Conservation (phyloP, 2,797 vertebrate species). For the Rhinella marina region DNA sequence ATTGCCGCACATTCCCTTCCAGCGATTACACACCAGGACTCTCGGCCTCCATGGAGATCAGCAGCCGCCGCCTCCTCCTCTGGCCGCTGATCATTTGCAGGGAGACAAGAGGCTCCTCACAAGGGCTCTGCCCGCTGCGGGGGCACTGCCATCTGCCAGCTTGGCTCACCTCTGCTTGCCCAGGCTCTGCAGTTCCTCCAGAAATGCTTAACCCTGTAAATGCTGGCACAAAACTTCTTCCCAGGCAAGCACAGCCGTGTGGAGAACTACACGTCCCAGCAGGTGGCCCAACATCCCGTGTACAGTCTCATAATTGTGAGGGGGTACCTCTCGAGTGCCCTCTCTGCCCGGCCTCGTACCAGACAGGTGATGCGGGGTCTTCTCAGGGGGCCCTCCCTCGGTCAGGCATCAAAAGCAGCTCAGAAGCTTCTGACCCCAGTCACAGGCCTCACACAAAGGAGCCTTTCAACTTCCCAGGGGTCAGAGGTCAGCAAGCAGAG, state of each 20-base stretch:
- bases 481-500: conserved; percentile 61
- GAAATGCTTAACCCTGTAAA: background rate
- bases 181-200: background rate
- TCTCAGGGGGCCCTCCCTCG: background rate
- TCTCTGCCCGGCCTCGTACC: background rate
- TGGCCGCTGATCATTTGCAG: conserved; percentile 58
- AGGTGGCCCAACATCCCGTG: background rate
- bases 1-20: conserved; percentile 16
- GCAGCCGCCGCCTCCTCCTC: conserved; percentile 35
- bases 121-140: conserved; percentile 51
- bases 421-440: conserved; percentile 32
- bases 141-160: conserved; percentile 44
- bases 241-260: background rate
- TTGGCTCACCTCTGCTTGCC: conserved; percentile 48
- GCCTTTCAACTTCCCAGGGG: conserved; percentile 56
- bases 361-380: conserved; percentile 6
- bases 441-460: conserved; percentile 24
- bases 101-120: conserved; percentile 17
- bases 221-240: background rate
- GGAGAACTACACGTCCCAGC: conserved; percentile 12
- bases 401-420: conserved; percentile 20
- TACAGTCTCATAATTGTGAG: no score
- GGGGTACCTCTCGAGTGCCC: background rate
- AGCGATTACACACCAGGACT: conserved; percentile 38
- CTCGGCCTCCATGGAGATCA: conserved; percentile 20